Base-by-base conservation (phyloP, 2,888 invertebrate species). In the Athripsodes cinereus region DNA sequence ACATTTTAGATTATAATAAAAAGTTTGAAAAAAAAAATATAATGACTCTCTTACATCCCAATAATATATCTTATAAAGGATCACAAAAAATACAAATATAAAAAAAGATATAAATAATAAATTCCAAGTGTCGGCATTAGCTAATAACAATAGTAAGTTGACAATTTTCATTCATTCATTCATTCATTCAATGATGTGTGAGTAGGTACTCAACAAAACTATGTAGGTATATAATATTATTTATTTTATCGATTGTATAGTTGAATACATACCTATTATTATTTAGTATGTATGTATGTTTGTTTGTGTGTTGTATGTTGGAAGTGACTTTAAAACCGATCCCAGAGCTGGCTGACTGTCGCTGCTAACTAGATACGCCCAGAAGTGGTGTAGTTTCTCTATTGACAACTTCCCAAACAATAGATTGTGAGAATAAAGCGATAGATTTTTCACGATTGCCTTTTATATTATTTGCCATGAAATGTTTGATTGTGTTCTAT, bases 121-220 rank as follows among this genome's bases (percentile, higher is more conserved):
- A 8, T 31, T 31, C 6, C 3, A 40, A 40, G 40, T 40, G 40
- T 40, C 40, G 16, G 40, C 40, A 40, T 26, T 26, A 26, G 26
- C 10, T 26, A 26, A 26, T 26, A 26, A 26, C 26, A 26, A 26
- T 26, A 26, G 40, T 16, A 40, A n/a, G 13, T 2, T 40, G 2
- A 40, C 5, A 13, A 13, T 16, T 40, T 3, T 8, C 16, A 53
- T 54, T 55, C 55, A 59, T 62, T 59, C 57, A 55, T 52, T 55
- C 53, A 59, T 62, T 55, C 59, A 55, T 51, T 50, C 40, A 35
- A n/a, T 3, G 2, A 5, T 8, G 13, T 40, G 40, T n/a, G 51
- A 19, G 18, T 46, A 40, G 8, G 8, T 40, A 40, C 40, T 13
- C 40, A n/a, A 40, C 31, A 6, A 13, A 40, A 40, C 16, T 5